Evolutionary conservation across 2,888 invertebrate genomes (phyloP).

Genomic region (Acanthococcus lagerstroemiae): DNA sequence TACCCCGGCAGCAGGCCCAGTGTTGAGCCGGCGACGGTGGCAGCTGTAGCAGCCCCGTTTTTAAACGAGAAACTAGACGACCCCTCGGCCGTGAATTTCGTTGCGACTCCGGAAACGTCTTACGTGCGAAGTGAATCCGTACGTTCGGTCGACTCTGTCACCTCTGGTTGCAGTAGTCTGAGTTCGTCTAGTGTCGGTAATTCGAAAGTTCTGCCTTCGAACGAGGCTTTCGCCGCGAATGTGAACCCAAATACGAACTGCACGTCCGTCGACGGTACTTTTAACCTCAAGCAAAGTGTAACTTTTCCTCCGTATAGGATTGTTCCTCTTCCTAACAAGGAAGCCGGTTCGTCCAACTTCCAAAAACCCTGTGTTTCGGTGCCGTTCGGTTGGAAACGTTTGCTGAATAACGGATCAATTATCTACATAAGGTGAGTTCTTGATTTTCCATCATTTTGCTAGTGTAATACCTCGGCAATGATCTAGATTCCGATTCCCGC

Average conservation of each 20-base stretch:
- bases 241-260: conserved; percentile 18
- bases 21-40: not conserved
- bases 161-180: conserved; percentile 45
- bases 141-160: conserved; percentile 48
- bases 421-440: conserved; percentile 62
- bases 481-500: no score
- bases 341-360: not conserved
- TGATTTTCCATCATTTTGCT: no score
- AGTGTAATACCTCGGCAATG: no score
- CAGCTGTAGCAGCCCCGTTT: not conserved
- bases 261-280: conserved; percentile 37
- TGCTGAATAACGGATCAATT: conserved; percentile 58
- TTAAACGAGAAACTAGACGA: conserved; percentile 9
- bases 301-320: conserved; percentile 14
- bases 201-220: not conserved
- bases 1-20: not conserved
- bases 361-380: conserved; percentile 45
- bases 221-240: conserved; percentile 8
- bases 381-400: conserved; percentile 69
- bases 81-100: conserved; percentile 10
- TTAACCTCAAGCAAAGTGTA: not conserved
- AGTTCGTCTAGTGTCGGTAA: conserved; percentile 32
- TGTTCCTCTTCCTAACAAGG: conserved; percentile 4
- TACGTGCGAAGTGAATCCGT: conserved; percentile 48
- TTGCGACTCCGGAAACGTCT: not conserved